phyloP scores from a whole-genome alignment of 2,797 vertebrate species.

The Lerista edwardsae region DNA sequence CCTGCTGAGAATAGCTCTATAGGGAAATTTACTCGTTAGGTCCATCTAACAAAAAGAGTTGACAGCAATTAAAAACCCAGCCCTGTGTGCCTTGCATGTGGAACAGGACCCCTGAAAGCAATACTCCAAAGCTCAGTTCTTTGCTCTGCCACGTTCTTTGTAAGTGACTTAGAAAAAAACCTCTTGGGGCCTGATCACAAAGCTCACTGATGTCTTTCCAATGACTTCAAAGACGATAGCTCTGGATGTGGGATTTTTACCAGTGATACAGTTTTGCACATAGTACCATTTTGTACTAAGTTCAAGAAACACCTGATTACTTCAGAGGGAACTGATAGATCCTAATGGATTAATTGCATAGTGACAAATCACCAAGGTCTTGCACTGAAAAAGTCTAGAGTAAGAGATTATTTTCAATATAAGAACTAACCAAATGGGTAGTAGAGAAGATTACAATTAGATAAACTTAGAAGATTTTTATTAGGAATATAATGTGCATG shows the following conservation, averaged over 20 bases:
- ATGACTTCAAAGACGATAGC: neutral
- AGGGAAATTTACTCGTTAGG: neutral
- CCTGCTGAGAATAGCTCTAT: neutral
- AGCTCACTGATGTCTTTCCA: neutral
- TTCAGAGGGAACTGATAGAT: neutral
- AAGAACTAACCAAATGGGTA: neutral
- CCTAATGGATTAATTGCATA: neutral
- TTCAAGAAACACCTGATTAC: neutral
- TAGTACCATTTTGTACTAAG: conserved; percentile 1
- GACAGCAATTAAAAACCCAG: conserved; percentile 14
- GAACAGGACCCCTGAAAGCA: neutral
- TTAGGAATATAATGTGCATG: neutral
- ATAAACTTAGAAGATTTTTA: conserved; percentile 12
- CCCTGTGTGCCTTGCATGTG: neutral
- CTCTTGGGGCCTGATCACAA: neutral
- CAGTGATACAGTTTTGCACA: neutral
- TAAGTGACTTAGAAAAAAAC: conserved; percentile 9
- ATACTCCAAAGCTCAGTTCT: neutral
- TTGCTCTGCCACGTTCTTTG: neutral
- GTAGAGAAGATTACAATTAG: neutral
- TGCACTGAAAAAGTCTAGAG: conserved; percentile 5
- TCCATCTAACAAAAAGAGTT: neutral
- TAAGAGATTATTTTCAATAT: neutral
- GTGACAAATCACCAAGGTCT: neutral
- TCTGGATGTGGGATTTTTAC: neutral